These are phyloP conservation scores for Pristionchus maxplancki DNA, from an alignment of 2,888 invertebrate genomes.

Conservation along the genomic window DNA sequence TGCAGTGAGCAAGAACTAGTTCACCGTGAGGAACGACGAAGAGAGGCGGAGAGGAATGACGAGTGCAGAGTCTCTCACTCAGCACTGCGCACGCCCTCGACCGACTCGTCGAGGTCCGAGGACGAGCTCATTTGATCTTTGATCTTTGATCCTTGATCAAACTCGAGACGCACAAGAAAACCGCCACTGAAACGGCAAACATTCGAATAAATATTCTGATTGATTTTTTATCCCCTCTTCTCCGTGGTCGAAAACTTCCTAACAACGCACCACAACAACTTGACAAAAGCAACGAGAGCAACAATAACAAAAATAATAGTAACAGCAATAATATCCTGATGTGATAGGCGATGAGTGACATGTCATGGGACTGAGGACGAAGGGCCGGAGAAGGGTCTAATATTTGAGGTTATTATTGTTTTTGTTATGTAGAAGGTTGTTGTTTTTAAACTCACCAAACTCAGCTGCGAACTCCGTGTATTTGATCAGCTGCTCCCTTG, in stretches of 20 bases:
- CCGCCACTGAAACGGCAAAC: not conserved
- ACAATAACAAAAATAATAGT: not conserved
- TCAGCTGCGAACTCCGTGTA: no score
- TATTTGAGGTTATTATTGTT: no score
- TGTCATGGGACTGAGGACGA: not conserved
- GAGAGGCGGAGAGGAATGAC: not conserved
- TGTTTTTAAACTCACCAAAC: no score
- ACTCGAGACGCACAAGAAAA: not conserved
- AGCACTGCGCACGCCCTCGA: no score
- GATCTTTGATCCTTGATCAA: no score
- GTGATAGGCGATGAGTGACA: not conserved
- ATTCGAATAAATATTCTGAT: constrained; percentile 17
- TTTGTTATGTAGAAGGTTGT: no score
- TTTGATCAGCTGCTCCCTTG: no score
- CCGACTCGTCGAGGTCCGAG: not conserved
- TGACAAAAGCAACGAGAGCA: not conserved
- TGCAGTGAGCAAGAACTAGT: no score
- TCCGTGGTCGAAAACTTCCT: not conserved
- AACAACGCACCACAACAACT: not conserved
- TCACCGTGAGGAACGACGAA: not conserved
- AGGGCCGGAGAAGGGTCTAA: not conserved
- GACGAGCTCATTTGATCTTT: no score
- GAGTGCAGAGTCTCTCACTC: not conserved
- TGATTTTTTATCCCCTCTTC: not conserved
- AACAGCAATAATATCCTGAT: constrained; percentile 8